These are phyloP conservation scores for Zapus hudsonius DNA, from an alignment of 2,113 vertebrate genomes.

Conservation along the genomic window DNA sequence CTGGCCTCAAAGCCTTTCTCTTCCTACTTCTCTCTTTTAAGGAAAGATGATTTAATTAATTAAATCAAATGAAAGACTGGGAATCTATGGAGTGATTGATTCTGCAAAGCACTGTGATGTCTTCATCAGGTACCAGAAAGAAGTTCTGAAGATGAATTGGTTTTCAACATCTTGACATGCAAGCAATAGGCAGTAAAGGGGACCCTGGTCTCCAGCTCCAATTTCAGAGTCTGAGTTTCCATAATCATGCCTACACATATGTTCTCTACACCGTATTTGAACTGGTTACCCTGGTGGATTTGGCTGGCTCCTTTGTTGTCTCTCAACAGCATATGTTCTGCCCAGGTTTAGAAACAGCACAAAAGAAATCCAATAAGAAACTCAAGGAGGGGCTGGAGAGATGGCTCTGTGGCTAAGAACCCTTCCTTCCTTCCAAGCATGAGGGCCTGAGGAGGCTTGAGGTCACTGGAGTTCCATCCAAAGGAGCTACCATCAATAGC, in stretches of 20 bases:
- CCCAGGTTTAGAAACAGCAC: neutral
- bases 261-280: neutral
- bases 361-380: neutral
- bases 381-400: no score
- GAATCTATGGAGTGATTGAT: neutral
- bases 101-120: neutral
- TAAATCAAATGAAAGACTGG: neutral
- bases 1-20: neutral
- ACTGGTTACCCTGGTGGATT: neutral
- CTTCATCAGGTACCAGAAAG: neutral
- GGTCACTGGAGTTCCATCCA: no score
- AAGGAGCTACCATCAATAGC: no score
- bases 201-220: accelerated
- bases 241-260: neutral
- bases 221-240: neutral
- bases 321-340: neutral
- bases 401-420: no score
- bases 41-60: slow-evolving; percentile 26
- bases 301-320: neutral
- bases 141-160: neutral
- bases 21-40: slow-evolving; percentile 1
- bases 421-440: no score
- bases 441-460: no score
- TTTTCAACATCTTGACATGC: neutral
- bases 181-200: neutral